Percentiles rank a stretch among this genome's conserved stretches.
Evolutionary conservation across 2,113 vertebrate genomes (phyloP).

Genomic region (Rattus rattus): DNA sequence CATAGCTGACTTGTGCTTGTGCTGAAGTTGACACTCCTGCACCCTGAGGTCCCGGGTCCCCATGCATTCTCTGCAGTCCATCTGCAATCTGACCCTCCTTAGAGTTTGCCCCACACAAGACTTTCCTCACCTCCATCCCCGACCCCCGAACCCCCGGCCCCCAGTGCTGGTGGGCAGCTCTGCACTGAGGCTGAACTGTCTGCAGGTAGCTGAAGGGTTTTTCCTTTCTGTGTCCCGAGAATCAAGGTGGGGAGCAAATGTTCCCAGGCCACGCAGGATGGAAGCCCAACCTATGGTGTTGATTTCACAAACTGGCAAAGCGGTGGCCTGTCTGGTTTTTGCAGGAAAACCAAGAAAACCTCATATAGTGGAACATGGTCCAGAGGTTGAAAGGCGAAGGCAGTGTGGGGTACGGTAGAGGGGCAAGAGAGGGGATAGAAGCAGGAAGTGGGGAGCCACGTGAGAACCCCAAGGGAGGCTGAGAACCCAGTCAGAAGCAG

Average conservation of each 20-base stretch:
- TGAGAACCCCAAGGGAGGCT: background rate
- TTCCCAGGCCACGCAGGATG: no score
- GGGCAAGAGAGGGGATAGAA: background rate
- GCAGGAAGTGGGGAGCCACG: background rate
- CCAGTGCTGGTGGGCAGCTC: accelerated
- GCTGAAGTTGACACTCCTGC: background rate
- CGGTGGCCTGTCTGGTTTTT: background rate
- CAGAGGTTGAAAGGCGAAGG: background rate
- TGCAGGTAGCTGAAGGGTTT: accelerated
- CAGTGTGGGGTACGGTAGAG: background rate
- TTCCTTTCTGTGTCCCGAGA: background rate
- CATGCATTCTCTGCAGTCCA: no score
- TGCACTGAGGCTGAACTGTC: accelerated
- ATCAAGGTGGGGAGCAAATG: accelerated
- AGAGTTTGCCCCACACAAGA: background rate
- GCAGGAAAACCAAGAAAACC: background rate
- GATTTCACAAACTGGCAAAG: background rate
- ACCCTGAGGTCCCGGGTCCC: background rate
- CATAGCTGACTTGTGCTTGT: background rate
- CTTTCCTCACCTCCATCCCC: no score
- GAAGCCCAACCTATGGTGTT: background rate
- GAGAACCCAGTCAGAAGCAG: background rate
- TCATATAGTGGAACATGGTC: background rate
- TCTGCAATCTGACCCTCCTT: accelerated
- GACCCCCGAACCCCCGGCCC: no score